Base-by-base conservation (phyloP, 2,113 vertebrate genomes). In the Takifugu flavidus region DNA sequence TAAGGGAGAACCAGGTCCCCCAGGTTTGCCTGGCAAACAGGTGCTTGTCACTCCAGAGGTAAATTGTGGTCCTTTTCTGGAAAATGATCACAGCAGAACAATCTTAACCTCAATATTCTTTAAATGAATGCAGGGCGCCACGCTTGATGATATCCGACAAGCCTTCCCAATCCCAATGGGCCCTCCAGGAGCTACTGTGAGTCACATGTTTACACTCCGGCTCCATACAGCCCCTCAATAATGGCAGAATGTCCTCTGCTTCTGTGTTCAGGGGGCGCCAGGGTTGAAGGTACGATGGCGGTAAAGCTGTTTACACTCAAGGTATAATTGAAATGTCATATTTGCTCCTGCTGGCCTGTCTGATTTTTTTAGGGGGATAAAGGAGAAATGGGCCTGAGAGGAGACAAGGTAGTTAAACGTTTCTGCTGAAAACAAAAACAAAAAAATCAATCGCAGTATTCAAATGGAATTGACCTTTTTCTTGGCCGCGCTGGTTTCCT, bases 111-210 rank as follows among this genome's bases (percentile, higher is more conserved):
- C 11, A 39, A 6, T 39, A 10, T 39, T 39, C 2, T 39, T 3
- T 20, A 46, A 70, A n/a, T 10, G 4, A 72, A 60, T 15, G 28
- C 64, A 92, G 91, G 85, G 83, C 4, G 78, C 86, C 34, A 85
- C 78, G 8, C 27, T 87, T 7, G 90, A 91, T 3, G 89, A 91
- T 31, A 70, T 89, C 44, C 78, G 88, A 27, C 74, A 89, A 64
- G 82, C 85, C 4, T 90, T 92, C 66, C 86, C 89, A 4, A 58
- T 89, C 51, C 83, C 90, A 6, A 86, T 89, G 90, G 90, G 89
- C 44, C 89, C 87, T 55, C 90, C 91, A 45, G 91, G 91, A 59
- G 82, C 71, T 5, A 65, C 70, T 45, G 91, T 92, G 61, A 88
- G 91, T 82, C 39, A 44, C 20, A 50, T 54, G 14, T 25, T 1